Base-by-base conservation (phyloP, 2,797 vertebrate species). In the Acanthornis magna region DNA sequence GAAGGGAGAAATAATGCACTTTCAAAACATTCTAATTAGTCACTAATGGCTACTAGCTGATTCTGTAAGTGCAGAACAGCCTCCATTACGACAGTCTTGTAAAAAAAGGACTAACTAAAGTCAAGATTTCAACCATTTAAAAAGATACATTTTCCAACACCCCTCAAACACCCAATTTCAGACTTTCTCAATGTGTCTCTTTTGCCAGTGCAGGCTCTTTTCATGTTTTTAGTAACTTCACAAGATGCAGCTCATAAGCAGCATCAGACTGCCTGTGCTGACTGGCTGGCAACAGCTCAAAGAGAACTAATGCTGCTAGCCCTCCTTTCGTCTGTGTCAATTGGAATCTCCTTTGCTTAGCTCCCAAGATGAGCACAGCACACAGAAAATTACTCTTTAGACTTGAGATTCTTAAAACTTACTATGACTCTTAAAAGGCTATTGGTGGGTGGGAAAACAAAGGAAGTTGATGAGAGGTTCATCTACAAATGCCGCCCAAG, bases 11-110 rank as follows among this genome's bases (percentile, higher is more conserved):
- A 82, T 47, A 65, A 63, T 13, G 38, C 38, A 50, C 25, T 63
- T 77, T 9, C 29, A 75, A 19, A 63, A 36, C 26, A 75, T 73
- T 42, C 43, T 50, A 54, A 68, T 61, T 47, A 61, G 63, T 43
- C 51, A 36, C 22, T 76, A 27, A 72, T 22, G 47, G 20, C 50
- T 45, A 11, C 21, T 54, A 78, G 29, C 15, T 61, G 21, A 34
- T 23, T 68, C 63, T 75, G 10, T 13, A 72, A 60, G 34, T 16
- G 26, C 47, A 57, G 18, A 87, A 43, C 7, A 50, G n/a, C 18
- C 22, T 77, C 13, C 57, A 5, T 18, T 81, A 7, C 0, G 0
- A 30, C 7, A 75, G 26, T 13, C 32, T 42, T 53, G 29, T 25
- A 30, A 63, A 51, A 51, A 72, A 45, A 78, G 12, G 11, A 63